phyloP scores from a whole-genome alignment of 1,140 invertebrate genomes.

The Bombus turneri region DNA sequence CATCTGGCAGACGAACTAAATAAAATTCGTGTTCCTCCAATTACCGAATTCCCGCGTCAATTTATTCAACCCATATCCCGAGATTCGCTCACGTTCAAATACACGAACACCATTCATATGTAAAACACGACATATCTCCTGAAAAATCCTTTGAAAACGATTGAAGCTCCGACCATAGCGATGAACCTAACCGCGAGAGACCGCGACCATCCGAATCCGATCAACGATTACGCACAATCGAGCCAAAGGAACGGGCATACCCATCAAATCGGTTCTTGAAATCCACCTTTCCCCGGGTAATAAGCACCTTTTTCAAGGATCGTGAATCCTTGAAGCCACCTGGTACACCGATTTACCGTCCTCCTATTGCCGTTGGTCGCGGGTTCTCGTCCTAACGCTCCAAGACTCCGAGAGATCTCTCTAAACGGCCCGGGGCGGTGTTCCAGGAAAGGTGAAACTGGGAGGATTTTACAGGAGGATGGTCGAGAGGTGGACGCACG shows the following conservation, averaged over 20 bases:
- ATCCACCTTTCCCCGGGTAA: constrained; percentile 48
- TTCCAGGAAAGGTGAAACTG: constrained; percentile 68
- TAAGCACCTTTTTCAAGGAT: constrained; percentile 51
- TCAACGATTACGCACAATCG: constrained; percentile 1
- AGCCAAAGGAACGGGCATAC: neutral
- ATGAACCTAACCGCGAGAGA: neutral
- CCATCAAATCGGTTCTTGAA: constrained; percentile 41
- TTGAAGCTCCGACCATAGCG: too few species aligned
- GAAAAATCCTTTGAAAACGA: too few species aligned
- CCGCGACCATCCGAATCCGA: neutral
- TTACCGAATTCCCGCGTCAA: too few species aligned
- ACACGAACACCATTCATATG: too few species aligned
- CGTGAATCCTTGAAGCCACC: constrained; percentile 66
- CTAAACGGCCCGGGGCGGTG: constrained; percentile 58
- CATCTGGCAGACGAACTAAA: too few species aligned
- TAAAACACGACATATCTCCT: too few species aligned
- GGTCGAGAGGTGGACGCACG: constrained; percentile 76
- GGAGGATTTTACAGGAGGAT: constrained; percentile 62
- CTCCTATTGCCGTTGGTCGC: constrained; percentile 17
- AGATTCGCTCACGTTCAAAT: too few species aligned
- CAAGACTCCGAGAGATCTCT: constrained; percentile 40
- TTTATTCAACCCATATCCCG: too few species aligned
- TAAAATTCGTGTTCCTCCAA: too few species aligned
- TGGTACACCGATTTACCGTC: constrained; percentile 55
- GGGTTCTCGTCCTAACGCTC: constrained; percentile 37